phyloP scores from a whole-genome alignment of 2,888 invertebrate genomes.

The Tinea semifulvella region DNA sequence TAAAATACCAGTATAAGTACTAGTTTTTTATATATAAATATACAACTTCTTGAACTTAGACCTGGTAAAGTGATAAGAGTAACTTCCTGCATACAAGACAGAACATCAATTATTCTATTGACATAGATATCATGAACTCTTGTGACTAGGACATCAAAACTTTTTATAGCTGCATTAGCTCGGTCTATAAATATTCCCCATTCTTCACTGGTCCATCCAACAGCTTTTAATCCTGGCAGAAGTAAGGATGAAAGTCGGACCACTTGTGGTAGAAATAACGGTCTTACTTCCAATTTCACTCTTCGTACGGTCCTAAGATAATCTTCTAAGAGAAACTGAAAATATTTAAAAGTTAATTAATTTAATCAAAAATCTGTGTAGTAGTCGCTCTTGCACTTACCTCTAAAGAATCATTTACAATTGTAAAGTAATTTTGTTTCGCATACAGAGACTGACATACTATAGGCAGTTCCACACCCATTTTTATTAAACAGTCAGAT shows the following conservation, averaged over 20 bases:
- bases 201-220: conserved; percentile 88
- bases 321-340: conserved; percentile 78
- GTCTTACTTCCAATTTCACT: conserved; percentile 89
- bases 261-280: conserved; percentile 87
- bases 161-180: conserved; percentile 79
- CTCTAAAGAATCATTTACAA: conserved; percentile 80
- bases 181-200: conserved; percentile 82
- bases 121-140: conserved; percentile 91
- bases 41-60: too few relatives aligned
- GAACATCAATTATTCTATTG: conserved; percentile 88
- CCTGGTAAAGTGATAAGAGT: conserved; percentile 82
- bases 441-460: conserved; percentile 81
- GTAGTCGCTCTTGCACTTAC: conserved; percentile 40
- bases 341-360: background rate
- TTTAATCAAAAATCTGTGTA: background rate
- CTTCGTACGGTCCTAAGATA: conserved; percentile 76
- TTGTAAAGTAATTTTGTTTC: conserved; percentile 79
- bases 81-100: conserved; percentile 88
- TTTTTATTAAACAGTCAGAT: conserved; percentile 84
- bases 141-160: conserved; percentile 78
- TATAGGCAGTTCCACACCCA: conserved; percentile 82
- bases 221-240: conserved; percentile 79
- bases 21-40: background rate
- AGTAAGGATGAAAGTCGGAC: conserved; percentile 84
- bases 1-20: background rate